These are phyloP conservation scores for Sisor rabdophorus DNA, from an alignment of 2,113 vertebrate genomes.

Conservation along the genomic window DNA sequence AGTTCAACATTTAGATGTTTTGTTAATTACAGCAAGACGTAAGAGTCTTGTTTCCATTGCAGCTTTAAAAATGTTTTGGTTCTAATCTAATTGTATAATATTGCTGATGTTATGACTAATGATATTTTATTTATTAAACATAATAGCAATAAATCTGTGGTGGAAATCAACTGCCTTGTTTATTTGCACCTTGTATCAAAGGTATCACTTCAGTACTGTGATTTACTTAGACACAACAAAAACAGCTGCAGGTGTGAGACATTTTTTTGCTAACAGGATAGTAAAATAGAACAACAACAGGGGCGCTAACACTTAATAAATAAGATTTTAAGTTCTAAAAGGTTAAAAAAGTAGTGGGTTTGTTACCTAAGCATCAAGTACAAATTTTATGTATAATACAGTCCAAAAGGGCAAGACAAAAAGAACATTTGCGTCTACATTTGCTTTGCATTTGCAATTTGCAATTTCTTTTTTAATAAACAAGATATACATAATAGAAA, in stretches of 20 bases:
- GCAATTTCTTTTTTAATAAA: background rate
- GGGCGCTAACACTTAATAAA: background rate
- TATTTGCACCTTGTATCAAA: background rate
- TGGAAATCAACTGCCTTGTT: background rate
- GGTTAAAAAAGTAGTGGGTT: background rate
- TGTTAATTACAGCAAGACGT: slow-evolving; percentile 62
- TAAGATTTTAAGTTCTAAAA: background rate
- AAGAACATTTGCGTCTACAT: background rate
- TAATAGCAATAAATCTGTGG: background rate
- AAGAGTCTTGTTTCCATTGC: slow-evolving; percentile 60
- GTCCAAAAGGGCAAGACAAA: background rate
- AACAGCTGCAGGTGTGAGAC: background rate
- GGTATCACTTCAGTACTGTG: background rate
- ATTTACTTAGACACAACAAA: background rate
- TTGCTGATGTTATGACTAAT: too few species aligned
- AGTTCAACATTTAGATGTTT: slow-evolving; percentile 68
- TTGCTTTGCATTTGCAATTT: background rate
- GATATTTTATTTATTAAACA: background rate
- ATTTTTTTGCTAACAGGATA: background rate
- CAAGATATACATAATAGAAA: background rate
- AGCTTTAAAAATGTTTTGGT: slow-evolving; percentile 50
- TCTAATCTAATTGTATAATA: too few species aligned
- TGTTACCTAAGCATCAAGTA: too few species aligned
- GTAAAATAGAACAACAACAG: background rate
- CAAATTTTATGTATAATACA: background rate